Base-by-base conservation (phyloP, 2,113 vertebrate species). In the Protomyctophum bolini region DNA sequence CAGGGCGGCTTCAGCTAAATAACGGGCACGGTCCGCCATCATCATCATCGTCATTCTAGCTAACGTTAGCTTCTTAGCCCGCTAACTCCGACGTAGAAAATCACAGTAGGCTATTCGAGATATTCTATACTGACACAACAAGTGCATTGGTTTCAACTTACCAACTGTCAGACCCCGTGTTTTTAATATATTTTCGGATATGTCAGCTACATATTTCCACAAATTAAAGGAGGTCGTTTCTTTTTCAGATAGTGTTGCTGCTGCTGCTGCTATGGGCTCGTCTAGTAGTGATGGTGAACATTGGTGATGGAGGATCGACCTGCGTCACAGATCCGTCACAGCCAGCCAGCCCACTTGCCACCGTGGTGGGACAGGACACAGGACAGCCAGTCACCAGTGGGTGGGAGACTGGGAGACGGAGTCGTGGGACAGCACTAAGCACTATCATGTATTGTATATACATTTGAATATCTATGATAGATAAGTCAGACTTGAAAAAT, bases 301-400 rank as follows among this genome's bases (percentile, higher is more conserved):
- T n/a, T n/a, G n/a, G 64, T 41, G 50, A 66, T 48, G 83, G 88
- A 88, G 77, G 90, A 15, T 33, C 73, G 70, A 77, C 54, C 73
- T 86, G 77, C 91, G 89, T 91, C 91, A 92, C 75, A 8, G 57
- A 66, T 1, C 1, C 90, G 90, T 91, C 88, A 91, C 83, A 2
- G 48, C 46, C 62, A 2, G 62, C 66, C 33, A 41, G 71, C 73
- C 73, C 70, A 64, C 72, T 55, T 55, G 66, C 77, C 75, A 3
- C 57, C 29, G 70, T 21, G 60, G 61, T 21, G 60, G 61, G 46
- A 49, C 46, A 10, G 55, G 12, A 4, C 14, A 56, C 33, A 41
- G 33, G 33, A 41, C 33, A 41, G 21, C 21, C 21, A 21, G 21
- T 21, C 21, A 21, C 21, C 21, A 21, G 21, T 21, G 21, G 21